Evolutionary conservation across 2,888 invertebrate species (phyloP).

Genomic region (Hesperia comma): DNA sequence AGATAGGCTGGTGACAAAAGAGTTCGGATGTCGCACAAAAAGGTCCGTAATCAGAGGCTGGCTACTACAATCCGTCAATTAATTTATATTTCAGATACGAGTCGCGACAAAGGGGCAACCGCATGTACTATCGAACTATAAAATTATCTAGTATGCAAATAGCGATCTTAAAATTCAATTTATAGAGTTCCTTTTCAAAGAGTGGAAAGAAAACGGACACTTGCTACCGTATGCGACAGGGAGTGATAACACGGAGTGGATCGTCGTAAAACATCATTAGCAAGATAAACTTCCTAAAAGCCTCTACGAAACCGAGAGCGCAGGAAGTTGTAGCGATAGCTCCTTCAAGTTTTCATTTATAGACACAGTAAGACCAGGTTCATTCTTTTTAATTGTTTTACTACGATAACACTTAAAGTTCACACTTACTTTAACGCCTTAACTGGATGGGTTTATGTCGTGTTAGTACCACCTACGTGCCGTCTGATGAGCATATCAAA

Average conservation of each 20-base stretch:
- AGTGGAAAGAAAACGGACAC: constrained; percentile 50
- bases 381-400: constrained; percentile 18
- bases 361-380: not conserved
- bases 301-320: constrained; percentile 61
- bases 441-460: not conserved
- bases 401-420: constrained; percentile 26
- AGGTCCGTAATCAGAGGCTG: constrained; percentile 58
- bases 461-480: not conserved
- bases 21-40: constrained; percentile 68
- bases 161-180: not conserved
- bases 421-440: constrained; percentile 51
- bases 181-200: constrained; percentile 51
- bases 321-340: constrained; percentile 65
- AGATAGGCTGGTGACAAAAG: constrained; percentile 68
- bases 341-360: constrained; percentile 23
- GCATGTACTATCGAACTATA: constrained; percentile 56
- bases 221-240: constrained; percentile 77
- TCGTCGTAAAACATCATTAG: constrained; percentile 82
- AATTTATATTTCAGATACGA: constrained; percentile 74
- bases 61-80: constrained; percentile 78
- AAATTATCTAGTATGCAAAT: not conserved
- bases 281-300: constrained; percentile 76
- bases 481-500: not conserved
- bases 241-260: constrained; percentile 68
- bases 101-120: constrained; percentile 70